These are phyloP conservation scores for Drosophila dunni DNA, from an alignment of 1,140 invertebrate species.

Conservation along the genomic window DNA sequence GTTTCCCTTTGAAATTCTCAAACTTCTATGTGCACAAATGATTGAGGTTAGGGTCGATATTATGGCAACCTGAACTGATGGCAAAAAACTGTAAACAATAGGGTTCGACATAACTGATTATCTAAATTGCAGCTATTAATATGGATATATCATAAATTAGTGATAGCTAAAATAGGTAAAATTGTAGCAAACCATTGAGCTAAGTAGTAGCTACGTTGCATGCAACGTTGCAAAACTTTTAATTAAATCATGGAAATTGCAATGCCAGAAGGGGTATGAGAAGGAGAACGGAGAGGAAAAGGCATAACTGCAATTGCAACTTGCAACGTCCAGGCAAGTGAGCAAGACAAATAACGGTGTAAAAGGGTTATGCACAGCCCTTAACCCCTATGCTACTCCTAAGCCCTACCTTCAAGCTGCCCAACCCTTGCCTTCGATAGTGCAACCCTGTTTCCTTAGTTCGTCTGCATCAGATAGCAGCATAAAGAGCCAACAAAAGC, in stretches of 20 bases:
- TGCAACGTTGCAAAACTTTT: constrained; percentile 59
- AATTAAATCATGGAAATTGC: constrained; percentile 72
- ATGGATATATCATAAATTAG: constrained; percentile 29
- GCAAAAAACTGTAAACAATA: constrained; percentile 14
- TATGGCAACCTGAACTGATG: not conserved
- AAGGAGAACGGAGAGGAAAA: not conserved
- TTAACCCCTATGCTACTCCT: not conserved
- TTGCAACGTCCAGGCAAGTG: constrained; percentile 26
- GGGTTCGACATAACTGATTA: constrained; percentile 28
- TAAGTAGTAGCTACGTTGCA: constrained; percentile 36
- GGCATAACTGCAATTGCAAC: constrained; percentile 6
- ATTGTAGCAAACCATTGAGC: constrained; percentile 13
- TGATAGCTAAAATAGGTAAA: constrained; percentile 26
- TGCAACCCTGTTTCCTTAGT: constrained; percentile 40
- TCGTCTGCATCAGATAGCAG: constrained; percentile 74
- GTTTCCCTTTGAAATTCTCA: not conserved
- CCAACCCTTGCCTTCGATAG: not conserved
- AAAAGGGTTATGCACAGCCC: constrained; percentile 1
- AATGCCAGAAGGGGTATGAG: not conserved
- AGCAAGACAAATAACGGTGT: constrained; percentile 54
- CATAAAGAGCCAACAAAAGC: constrained; percentile 34
- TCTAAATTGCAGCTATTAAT: constrained; percentile 49
- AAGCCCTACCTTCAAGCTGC: not conserved
- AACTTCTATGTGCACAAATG: not conserved
- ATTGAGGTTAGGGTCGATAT: not conserved